Percentiles rank a stretch among this genome's conserved stretches.
Conservation (phyloP, 2,888 invertebrate genomes). For the Drosophila engyochracea region DNA sequence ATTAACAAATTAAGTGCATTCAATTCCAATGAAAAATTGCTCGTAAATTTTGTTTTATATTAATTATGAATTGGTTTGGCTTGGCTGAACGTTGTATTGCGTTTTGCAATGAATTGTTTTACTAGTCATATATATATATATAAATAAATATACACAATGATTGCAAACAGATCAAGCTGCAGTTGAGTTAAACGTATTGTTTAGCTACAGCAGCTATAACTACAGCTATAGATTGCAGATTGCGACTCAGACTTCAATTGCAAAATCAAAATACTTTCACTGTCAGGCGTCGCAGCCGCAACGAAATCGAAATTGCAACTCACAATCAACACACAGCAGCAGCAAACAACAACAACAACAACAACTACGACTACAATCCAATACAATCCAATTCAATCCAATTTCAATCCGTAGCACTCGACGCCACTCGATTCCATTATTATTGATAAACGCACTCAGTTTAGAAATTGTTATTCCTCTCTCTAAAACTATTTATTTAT, state of each 20-base stretch:
- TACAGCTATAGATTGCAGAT: constrained; percentile 43
- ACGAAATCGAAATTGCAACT: constrained; percentile 60
- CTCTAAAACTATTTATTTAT: constrained; percentile 5
- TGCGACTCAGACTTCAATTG: constrained; percentile 68
- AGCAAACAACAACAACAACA: constrained; percentile 16
- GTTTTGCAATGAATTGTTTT: constrained; percentile 35
- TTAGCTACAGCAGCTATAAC: constrained; percentile 37
- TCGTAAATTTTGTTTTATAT: constrained; percentile 53
- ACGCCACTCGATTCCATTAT: constrained; percentile 46
- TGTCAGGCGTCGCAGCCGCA: constrained; percentile 67
- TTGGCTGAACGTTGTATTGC: constrained; percentile 42
- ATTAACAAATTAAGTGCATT: constrained; percentile 11
- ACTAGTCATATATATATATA: constrained; percentile 20
- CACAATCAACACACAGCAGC: constrained; percentile 33
- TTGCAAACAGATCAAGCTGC: constrained; percentile 40
- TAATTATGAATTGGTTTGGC: constrained; percentile 43
- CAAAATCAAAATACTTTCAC: constrained; percentile 84
- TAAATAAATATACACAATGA: constrained; percentile 28
- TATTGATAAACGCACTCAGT: constrained; percentile 38
- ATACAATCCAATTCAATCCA: constrained; percentile 44
- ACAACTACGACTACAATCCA: constrained; percentile 15
- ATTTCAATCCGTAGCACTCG: constrained; percentile 48
- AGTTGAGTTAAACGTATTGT: constrained; percentile 61
- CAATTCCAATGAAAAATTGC: constrained; percentile 28
- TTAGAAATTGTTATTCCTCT: constrained; percentile 48